Conservation (phyloP, 35 echinoderm and acorn worm species). For the Strongylocentrotus purpuratus region DNA sequence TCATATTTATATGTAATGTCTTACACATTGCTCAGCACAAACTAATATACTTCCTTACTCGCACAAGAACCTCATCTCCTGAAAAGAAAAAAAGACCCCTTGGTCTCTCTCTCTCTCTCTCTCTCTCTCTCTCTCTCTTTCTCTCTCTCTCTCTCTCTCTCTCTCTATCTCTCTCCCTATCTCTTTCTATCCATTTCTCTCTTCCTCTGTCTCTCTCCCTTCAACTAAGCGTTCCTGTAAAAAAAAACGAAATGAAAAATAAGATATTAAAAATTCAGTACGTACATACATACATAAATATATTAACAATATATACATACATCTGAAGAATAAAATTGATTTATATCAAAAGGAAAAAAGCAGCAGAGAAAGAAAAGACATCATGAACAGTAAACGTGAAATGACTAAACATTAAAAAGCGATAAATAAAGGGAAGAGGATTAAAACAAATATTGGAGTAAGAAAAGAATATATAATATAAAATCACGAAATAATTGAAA, state of each 20-base stretch:
- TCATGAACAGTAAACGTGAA: neutral
- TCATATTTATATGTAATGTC: neutral
- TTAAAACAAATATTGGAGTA: neutral
- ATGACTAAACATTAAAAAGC: neutral
- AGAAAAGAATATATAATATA: neutral
- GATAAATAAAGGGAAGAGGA: neutral
- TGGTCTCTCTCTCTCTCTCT: neutral
- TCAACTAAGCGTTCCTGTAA: too few relatives aligned
- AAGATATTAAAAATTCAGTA: conserved; percentile 42
- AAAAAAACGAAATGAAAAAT: neutral
- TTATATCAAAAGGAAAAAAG: neutral
- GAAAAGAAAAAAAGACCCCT: too few relatives aligned
- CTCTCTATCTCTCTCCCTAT: neutral
- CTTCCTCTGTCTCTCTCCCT: too few relatives aligned
- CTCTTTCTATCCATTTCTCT: too few relatives aligned
- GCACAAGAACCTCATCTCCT: neutral
- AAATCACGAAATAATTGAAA: conserved; percentile 35
- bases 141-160: neutral
- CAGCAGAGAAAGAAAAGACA: neutral
- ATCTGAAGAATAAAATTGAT: conserved; percentile 25
- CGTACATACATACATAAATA: conserved; percentile 51
- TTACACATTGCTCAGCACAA: neutral
- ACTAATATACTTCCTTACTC: neutral
- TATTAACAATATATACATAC: conserved; percentile 49
- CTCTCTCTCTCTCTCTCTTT: neutral